These are phyloP conservation scores for Mercenaria mercenaria DNA, from an alignment of 1,140 invertebrate species.

Conservation along the genomic window DNA sequence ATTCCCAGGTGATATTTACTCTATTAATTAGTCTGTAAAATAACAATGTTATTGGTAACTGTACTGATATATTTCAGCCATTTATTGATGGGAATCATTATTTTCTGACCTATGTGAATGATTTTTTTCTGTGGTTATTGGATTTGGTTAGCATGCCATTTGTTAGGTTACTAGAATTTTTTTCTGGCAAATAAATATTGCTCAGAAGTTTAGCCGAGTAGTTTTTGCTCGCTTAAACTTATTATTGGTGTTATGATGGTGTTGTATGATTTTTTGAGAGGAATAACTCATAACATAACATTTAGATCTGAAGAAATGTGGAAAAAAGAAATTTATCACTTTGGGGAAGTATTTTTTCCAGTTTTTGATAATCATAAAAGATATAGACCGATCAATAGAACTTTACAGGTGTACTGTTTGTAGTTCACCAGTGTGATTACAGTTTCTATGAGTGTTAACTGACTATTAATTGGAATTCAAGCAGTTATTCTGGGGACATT, in stretches of 20 bases:
- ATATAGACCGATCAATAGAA: neutral
- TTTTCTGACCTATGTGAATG: neutral
- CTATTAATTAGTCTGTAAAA: neutral
- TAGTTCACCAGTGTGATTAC: neutral
- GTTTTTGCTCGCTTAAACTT: neutral
- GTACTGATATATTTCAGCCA: neutral
- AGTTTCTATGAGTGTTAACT: neutral
- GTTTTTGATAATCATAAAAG: constrained; percentile 17
- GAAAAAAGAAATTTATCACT: neutral
- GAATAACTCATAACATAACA: constrained; percentile 23
- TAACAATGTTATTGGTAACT: neutral
- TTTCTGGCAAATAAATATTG: neutral
- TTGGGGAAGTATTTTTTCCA: neutral
- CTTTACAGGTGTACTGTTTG: neutral
- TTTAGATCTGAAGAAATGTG: neutral
- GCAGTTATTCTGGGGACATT: neutral
- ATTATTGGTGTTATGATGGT: neutral
- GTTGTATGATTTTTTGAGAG: constrained; percentile 7
- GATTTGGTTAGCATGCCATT: neutral
- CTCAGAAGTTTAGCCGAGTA: neutral
- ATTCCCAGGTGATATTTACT: neutral
- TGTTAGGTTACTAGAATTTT: neutral
- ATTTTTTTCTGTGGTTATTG: neutral
- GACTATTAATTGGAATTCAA: neutral
- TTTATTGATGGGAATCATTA: neutral